Percentiles rank a stretch among this genome's conserved stretches.
phyloP scores from a whole-genome alignment of 1,140 invertebrate genomes.

The Hestina assimilis region DNA sequence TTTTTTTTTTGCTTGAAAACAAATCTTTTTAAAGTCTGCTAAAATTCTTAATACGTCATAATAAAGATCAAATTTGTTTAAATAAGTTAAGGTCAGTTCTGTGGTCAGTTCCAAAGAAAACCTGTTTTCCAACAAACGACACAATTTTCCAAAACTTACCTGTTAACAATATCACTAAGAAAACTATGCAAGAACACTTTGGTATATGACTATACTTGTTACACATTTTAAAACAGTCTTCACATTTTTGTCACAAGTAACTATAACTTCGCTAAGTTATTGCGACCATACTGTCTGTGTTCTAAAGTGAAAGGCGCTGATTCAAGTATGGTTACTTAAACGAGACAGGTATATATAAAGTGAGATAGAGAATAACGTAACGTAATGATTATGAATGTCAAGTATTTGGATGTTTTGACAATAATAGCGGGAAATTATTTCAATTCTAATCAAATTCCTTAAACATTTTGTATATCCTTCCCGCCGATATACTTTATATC shows the following conservation, averaged over 20 bases:
- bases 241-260: constrained; percentile 26
- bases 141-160: constrained; percentile 34
- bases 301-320: constrained; percentile 63
- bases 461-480: background rate
- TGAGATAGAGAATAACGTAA: constrained; percentile 21
- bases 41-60: background rate
- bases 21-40: no score
- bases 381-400: background rate
- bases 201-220: constrained; percentile 48
- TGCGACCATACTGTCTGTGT: constrained; percentile 14
- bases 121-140: background rate
- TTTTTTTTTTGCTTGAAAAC: no score
- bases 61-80: background rate
- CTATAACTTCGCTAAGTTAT: constrained; percentile 10
- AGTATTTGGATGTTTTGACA: constrained; percentile 2
- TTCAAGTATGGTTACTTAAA: constrained; percentile 33
- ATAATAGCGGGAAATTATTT: background rate
- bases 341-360: constrained; percentile 38
- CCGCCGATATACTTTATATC: no score
- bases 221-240: constrained; percentile 40
- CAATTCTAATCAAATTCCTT: background rate
- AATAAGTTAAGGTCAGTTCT: background rate
- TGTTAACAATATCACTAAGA: constrained; percentile 40
- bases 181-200: constrained; percentile 50
- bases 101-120: background rate